Base-by-base conservation (phyloP, 2,113 vertebrate species). In the Atlantisia rogersi region DNA sequence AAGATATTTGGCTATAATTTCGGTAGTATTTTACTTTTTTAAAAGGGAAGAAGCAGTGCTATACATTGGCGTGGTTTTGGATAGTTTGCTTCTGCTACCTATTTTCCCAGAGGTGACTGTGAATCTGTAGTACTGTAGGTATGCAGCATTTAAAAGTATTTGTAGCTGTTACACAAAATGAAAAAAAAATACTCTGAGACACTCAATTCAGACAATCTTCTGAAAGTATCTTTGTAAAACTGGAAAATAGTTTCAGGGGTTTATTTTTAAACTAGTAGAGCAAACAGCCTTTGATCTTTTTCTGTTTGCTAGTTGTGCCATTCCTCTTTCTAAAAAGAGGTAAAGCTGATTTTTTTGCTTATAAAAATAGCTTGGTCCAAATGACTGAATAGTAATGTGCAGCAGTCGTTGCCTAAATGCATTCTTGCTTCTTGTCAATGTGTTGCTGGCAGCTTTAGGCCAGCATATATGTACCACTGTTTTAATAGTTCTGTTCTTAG, bases 401-500 rank as follows among this genome's bases (percentile, higher is more conserved):
- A 37, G 21, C 84, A 89, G 53, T 91, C 35, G 40, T 91, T 91
- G 62, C 58, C 48, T 91, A 31, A 95, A 81, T 77, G 25, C 90
- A 20, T 64, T 85, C 55, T 74, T 89, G 44, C 70, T 69, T 88
- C 31, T 69, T 82, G 46, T 82, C 59, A 59, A 9, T 83, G 46
- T 86, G 28, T 85, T 88, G 35, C 74, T 90, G 82, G 81, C 65
- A 85, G 63, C 70, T 10, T 69, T 86, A 52, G 6, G 46, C 67
- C 79, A 63, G 78, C 44, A 8, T 82, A 3, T 82, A 24, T 89
- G n/a, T 95, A 70, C 12, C 26, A 67, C 55, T 95, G 46, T 79
- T 87, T 24, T 40, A 77, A 69, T 87, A 91, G 69, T 75, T 87
- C n/a, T 92, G 70, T 76, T 95, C 70, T 55, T 82, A 69, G 81